These are phyloP conservation scores for Morpho achilles DNA, from an alignment of 2,888 invertebrate species.

Conservation along the genomic window DNA sequence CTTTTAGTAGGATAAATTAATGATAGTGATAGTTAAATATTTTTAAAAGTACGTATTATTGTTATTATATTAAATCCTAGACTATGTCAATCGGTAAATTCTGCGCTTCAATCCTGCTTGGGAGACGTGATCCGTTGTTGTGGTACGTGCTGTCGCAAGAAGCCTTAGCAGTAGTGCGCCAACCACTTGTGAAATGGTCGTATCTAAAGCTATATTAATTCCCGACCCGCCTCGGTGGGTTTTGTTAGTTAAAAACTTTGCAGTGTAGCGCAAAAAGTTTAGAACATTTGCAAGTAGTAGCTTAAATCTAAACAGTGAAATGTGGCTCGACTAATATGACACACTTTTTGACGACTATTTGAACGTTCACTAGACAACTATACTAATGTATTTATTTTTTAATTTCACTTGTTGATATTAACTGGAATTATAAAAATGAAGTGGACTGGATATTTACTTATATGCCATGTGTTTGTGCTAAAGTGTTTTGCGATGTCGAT, in stretches of 20 bases:
- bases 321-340: constrained; percentile 50
- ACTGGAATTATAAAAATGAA: constrained; percentile 39
- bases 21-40: too few relatives aligned
- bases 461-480: constrained; percentile 48
- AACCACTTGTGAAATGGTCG: constrained; percentile 76
- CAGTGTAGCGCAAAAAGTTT: constrained; percentile 38
- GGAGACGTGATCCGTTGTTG: constrained; percentile 40
- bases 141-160: constrained; percentile 55
- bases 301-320: constrained; percentile 28
- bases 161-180: constrained; percentile 55
- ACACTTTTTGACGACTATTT: constrained; percentile 41
- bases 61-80: constrained; percentile 20
- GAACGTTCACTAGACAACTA: constrained; percentile 33
- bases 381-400: constrained; percentile 36
- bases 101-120: constrained; percentile 50
- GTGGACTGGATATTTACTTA: constrained; percentile 44
- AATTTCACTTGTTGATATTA: constrained; percentile 16
- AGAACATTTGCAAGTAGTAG: constrained; percentile 10
- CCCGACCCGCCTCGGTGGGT: constrained; percentile 59
- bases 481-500: constrained; percentile 56
- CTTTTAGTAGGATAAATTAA: too few relatives aligned
- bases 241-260: constrained; percentile 66
- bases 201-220: constrained; percentile 74
- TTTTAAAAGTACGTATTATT: too few relatives aligned
- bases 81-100: constrained; percentile 60